phyloP scores from a whole-genome alignment of 2,797 vertebrate genomes.

The Menidia menidia region DNA sequence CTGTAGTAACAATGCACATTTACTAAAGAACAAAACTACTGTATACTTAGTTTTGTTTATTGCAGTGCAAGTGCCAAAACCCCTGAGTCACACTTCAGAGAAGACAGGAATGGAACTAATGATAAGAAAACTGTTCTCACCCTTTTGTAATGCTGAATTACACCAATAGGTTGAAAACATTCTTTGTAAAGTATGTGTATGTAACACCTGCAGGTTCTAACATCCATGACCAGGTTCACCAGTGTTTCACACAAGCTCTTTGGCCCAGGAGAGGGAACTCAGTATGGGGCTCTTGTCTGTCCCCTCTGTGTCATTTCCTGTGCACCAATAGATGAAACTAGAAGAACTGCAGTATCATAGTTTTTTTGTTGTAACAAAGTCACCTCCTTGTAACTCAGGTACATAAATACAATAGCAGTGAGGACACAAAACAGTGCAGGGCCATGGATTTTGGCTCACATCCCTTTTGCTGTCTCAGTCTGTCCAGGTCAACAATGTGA shows the following conservation, averaged over 20 bases:
- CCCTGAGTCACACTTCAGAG: slow-evolving; percentile 97
- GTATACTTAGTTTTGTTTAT: slow-evolving; percentile 83
- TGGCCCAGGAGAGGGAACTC: slow-evolving; percentile 12
- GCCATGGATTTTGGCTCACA: slow-evolving; percentile 4
- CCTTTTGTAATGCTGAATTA: slow-evolving; percentile 63
- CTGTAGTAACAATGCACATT: slow-evolving; percentile 78
- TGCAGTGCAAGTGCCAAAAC: slow-evolving; percentile 91
- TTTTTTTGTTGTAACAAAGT: slow-evolving; percentile 20
- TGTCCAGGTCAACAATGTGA: slow-evolving; percentile 13
- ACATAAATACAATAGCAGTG: slow-evolving; percentile 1
- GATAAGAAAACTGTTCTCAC: slow-evolving; percentile 53
- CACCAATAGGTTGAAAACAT: slow-evolving; percentile 44
- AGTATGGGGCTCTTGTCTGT: neutral
- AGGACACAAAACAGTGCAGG: slow-evolving; percentile 22
- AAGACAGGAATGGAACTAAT: slow-evolving; percentile 82
- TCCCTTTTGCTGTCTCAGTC: slow-evolving; percentile 18
- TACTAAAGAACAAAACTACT: slow-evolving; percentile 82
- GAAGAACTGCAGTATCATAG: slow-evolving; percentile 7
- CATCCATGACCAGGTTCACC: slow-evolving; percentile 13
- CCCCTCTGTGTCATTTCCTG: slow-evolving; percentile 10
- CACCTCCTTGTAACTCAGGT: slow-evolving; percentile 14
- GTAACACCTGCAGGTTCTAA: slow-evolving; percentile 36
- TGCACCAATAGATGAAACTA: slow-evolving; percentile 16
- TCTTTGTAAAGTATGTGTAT: slow-evolving; percentile 18
- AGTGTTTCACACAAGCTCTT: slow-evolving; percentile 7